phyloP scores from a whole-genome alignment of 2,113 vertebrate genomes.

The Melanostigma gelatinosum region DNA sequence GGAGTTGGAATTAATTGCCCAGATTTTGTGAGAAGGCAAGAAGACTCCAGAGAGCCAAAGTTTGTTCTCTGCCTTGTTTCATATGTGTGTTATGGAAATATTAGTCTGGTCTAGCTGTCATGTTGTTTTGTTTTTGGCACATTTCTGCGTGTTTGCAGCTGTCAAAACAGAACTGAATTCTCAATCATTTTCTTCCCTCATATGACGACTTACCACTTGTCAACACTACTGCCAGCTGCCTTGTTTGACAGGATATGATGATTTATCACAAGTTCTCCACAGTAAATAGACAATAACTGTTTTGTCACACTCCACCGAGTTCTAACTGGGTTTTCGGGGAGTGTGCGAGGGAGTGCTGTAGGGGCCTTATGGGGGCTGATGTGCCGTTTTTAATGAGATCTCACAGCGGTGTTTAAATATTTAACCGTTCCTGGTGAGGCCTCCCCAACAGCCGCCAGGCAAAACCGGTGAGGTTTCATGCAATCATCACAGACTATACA shows the following conservation, averaged over 20 bases:
- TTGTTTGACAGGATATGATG: slow-evolving; percentile 79
- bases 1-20: slow-evolving; percentile 79
- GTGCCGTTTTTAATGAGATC: slow-evolving; percentile 85
- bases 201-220: slow-evolving; percentile 73
- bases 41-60: slow-evolving; percentile 74
- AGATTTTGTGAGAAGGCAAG: slow-evolving; percentile 72
- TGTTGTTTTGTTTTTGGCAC: slow-evolving; percentile 71
- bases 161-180: slow-evolving; percentile 73
- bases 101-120: slow-evolving; percentile 75
- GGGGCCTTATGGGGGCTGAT: slow-evolving; percentile 74
- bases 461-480: slow-evolving; percentile 73
- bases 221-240: slow-evolving; percentile 70
- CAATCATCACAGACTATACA: slow-evolving; percentile 67
- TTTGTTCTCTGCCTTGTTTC: slow-evolving; percentile 77
- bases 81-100: slow-evolving; percentile 74
- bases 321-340: slow-evolving; percentile 79
- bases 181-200: slow-evolving; percentile 74
- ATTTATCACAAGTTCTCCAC: slow-evolving; percentile 78
- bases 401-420: slow-evolving; percentile 86
- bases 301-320: slow-evolving; percentile 83
- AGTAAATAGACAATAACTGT: slow-evolving; percentile 84
- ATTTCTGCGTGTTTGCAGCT: slow-evolving; percentile 73
- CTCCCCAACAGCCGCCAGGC: slow-evolving; percentile 78
- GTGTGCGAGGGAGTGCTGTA: slow-evolving; percentile 70
- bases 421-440: slow-evolving; percentile 83